Conservation (phyloP, 2,113 vertebrate genomes). For the Piprites chloris region DNA sequence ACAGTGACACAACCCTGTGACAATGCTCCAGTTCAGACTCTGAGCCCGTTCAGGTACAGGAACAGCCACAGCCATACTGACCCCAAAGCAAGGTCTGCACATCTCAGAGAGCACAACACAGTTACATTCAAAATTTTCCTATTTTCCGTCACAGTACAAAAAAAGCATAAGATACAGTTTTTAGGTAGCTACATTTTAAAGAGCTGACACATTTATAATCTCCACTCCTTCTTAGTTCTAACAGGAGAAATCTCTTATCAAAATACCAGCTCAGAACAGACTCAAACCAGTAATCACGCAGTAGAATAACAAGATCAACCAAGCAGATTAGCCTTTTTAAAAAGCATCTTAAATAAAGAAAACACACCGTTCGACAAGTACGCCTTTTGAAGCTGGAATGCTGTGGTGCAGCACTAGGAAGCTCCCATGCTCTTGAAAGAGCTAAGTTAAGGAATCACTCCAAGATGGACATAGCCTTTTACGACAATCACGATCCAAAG, state of each 20-base stretch:
- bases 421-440: not conserved
- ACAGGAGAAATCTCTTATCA: not conserved
- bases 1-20: not conserved
- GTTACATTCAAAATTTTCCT: not conserved
- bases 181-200: not conserved
- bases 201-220: not conserved
- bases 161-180: not conserved
- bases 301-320: not conserved
- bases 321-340: not conserved
- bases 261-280: not conserved
- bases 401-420: not conserved
- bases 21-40: not conserved
- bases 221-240: not conserved
- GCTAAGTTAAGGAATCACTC: not conserved
- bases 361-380: not conserved
- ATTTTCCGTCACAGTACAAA: not conserved
- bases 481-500: not conserved
- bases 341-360: not conserved
- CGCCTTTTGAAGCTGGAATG: not conserved
- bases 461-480: not conserved
- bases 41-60: fast-evolving
- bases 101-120: not conserved
- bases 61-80: not conserved
- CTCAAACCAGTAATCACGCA: not conserved
- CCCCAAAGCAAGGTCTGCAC: not conserved